phyloP scores from a whole-genome alignment of 2,113 vertebrate genomes.

The Echinops telfairi region DNA sequence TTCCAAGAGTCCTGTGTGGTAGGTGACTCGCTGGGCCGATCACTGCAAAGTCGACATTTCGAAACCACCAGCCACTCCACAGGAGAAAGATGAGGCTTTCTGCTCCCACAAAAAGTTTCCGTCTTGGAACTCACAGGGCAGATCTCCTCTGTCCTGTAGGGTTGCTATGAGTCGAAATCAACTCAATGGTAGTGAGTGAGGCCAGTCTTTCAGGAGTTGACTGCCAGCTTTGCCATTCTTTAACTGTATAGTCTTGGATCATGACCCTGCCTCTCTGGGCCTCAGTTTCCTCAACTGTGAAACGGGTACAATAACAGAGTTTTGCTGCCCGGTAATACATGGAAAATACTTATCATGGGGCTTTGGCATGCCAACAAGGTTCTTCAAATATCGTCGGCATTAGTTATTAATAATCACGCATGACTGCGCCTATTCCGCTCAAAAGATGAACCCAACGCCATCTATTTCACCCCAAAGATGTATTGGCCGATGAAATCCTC shows the following conservation, averaged over 20 bases:
- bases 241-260: neutral
- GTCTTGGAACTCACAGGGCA: too few relatives aligned
- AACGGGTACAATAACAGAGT: neutral
- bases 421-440: neutral
- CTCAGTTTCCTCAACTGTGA: neutral
- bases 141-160: too few relatives aligned
- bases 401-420: neutral
- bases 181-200: too few relatives aligned
- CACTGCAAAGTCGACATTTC: too few relatives aligned
- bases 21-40: too few relatives aligned
- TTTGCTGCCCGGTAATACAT: neutral
- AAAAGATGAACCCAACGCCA: neutral
- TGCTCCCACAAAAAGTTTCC: too few relatives aligned
- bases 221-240: neutral
- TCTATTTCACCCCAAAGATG: neutral
- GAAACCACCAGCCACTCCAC: too few relatives aligned
- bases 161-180: too few relatives aligned
- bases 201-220: too few relatives aligned
- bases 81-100: too few relatives aligned
- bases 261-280: neutral
- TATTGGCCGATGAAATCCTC: neutral
- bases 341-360: neutral
- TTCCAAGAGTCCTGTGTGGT: too few relatives aligned
- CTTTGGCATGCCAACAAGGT: neutral
- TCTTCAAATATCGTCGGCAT: neutral